These are phyloP conservation scores for Steatornis caripensis DNA, from an alignment of 2,113 vertebrate genomes.

Conservation along the genomic window DNA sequence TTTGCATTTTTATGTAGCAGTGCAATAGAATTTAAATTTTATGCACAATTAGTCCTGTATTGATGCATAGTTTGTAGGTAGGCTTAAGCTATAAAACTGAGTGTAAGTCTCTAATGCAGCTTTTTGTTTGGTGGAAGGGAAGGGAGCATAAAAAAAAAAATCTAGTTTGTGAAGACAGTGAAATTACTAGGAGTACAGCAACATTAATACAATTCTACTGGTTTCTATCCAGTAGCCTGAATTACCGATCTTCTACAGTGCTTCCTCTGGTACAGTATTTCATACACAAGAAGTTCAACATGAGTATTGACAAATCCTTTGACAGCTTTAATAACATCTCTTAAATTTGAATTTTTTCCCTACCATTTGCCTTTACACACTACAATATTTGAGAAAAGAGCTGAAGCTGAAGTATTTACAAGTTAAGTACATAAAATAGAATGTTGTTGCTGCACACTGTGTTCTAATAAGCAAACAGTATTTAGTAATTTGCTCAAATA, in stretches of 20 bases:
- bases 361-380: background rate
- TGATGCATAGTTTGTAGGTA: constrained; percentile 57
- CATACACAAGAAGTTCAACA: background rate
- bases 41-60: constrained; percentile 67
- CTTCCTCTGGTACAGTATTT: background rate
- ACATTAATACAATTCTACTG: background rate
- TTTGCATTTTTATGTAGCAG: constrained; percentile 59
- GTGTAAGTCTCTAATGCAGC: background rate
- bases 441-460: background rate
- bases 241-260: background rate
- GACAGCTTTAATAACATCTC: background rate
- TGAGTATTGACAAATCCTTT: background rate
- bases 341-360: background rate
- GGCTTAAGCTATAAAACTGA: constrained; percentile 37
- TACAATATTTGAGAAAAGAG: background rate
- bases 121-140: constrained; percentile 26
- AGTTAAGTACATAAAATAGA: background rate
- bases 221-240: background rate
- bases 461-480: background rate
- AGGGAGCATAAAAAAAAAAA: background rate
- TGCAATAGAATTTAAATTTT: constrained; percentile 67
- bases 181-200: background rate
- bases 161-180: background rate
- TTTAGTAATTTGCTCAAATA: background rate
- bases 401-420: background rate